These are phyloP conservation scores for Leucoptera coffeella DNA, from an alignment of 2,888 invertebrate species.

Conservation along the genomic window DNA sequence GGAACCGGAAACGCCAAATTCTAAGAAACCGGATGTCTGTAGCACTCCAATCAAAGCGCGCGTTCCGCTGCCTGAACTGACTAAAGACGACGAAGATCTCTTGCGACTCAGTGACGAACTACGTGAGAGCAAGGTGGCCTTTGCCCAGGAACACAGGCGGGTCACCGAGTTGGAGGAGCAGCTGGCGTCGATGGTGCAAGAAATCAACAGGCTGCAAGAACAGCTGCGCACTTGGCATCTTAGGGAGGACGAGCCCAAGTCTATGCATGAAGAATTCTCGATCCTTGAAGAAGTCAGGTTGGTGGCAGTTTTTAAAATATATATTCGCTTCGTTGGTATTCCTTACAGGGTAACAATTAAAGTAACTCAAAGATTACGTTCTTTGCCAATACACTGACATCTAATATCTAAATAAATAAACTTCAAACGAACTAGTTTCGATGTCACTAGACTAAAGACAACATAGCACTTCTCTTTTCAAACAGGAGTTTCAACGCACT, in stretches of 20 bases:
- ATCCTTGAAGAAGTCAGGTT: conserved; percentile 83
- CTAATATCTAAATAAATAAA: too few relatives aligned
- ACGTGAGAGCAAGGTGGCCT: conserved; percentile 61
- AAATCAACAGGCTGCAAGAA: conserved; percentile 65
- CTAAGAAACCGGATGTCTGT: conserved; percentile 20
- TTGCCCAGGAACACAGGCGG: conserved; percentile 65
- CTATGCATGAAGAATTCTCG: conserved; percentile 76
- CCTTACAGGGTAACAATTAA: too few relatives aligned
- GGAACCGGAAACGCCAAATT: conserved; percentile 14
- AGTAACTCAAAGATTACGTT: too few relatives aligned
- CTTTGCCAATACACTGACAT: too few relatives aligned
- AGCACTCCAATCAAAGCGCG: conserved; percentile 26
- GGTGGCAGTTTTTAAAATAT: too few relatives aligned
- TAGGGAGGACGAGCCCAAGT: conserved; percentile 70
- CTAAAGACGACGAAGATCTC: conserved; percentile 44
- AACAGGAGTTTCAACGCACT: too few relatives aligned
- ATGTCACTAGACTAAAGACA: too few relatives aligned
- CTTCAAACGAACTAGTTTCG: too few relatives aligned
- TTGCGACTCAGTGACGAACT: conserved; percentile 62
- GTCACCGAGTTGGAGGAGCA: conserved; percentile 74
- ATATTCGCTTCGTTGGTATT: too few relatives aligned
- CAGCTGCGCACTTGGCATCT: conserved; percentile 59
- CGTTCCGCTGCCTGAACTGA: conserved; percentile 39
- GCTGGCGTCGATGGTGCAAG: conserved; percentile 61
- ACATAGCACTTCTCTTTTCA: too few relatives aligned